Evolutionary conservation across 2,888 invertebrate genomes (phyloP), one percentile per base, ranked within the genome.

Genomic region (Sesamia inferens): DNA sequence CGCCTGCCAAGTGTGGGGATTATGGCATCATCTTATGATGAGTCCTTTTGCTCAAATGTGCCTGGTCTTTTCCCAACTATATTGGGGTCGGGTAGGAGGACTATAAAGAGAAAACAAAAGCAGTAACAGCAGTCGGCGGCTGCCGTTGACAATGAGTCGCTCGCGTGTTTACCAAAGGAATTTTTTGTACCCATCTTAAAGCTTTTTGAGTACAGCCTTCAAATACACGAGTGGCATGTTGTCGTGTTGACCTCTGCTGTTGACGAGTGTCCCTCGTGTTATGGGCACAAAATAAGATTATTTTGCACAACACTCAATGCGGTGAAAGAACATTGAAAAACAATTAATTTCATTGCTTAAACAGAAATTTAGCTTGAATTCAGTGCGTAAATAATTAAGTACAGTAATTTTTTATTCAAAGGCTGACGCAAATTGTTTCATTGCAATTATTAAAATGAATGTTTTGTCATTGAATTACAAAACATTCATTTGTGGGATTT

Each of bases 301-400:
- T 48, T 62, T 63, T 42, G 14, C 57, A 13, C 22, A 14, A 14
- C n/a, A 65, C 10, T 31, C 31, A 22, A 42, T 6, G n/a, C 42
- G 71, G 71, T 76, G 48, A 76, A 76, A 11, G 78, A 76, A 71
- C 31, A 61, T 76, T 61, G 44, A 24, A 66, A 76, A 72, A 77
- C 72, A 77, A 78, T 62, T 72, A 57, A 31, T 48, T 57, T 62
- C 14, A 78, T 71, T 65, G 71, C 65, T 71, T 65, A 71, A 2
- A 10, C 59, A 71, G n/a, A 22, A 55, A 48, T 48, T 70, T n/a
- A 3, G 44, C 24, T 76, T 47, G 13, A 54, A 13, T 24, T 16
- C 14, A 14, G 47, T 8, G 31, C 54, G 31, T 76, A 47, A 70
- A 69, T 76, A 58, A 58, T 63, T 31, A n/a, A n/a, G n/a, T n/a